Base-by-base conservation (phyloP, 2,888 invertebrate species). In the Hypomecis atomaria region DNA sequence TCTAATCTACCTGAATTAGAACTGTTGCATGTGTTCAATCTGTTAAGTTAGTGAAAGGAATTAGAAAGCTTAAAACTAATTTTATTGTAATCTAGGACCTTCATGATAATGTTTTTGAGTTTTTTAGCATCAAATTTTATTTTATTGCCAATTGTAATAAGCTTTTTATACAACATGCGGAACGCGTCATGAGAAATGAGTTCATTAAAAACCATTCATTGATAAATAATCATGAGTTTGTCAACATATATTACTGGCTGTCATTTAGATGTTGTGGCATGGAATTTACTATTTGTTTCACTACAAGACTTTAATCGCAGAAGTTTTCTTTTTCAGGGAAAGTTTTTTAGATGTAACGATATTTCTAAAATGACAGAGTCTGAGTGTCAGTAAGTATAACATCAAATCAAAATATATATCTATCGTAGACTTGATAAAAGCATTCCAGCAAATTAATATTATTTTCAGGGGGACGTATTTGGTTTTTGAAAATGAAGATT, bases 321-420 rank as follows among this genome's bases (percentile, higher is more conserved):
- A 81, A 78, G 75, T 72, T 75, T 86, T 89, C 84, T 92, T 92
- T 83, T 92, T 83, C 92, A 98, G 98, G 99, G 99, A 72, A 99
- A 98, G 93, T 99, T 99, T 95, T 98, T 97, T 94, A 94, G 86
- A 74, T 99, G 99, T 94, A 96, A 96, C 84, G 99, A 99, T 94
- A 95, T 95, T 81, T 99, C 99, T 67, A 99, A 99, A 93, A 96
- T 98, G 94, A 96, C 96, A 55, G 94, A 96, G 87, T 94, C 94
- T 8, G 98, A 98, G 74, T 99, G 99, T 94, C 96, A 95, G 99
- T 97, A 92, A 96, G 97, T 96, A 83, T 66, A 8, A 34, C 45
- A 11, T 64, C 34, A 34, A n/a, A 38, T 38, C 0, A 11, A 11
- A 34, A 4, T 40, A 42, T 44, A 33, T 42, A 33, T 10, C 5